Conservation (phyloP, 1,140 invertebrate species). For the Drosophila pandora region DNA sequence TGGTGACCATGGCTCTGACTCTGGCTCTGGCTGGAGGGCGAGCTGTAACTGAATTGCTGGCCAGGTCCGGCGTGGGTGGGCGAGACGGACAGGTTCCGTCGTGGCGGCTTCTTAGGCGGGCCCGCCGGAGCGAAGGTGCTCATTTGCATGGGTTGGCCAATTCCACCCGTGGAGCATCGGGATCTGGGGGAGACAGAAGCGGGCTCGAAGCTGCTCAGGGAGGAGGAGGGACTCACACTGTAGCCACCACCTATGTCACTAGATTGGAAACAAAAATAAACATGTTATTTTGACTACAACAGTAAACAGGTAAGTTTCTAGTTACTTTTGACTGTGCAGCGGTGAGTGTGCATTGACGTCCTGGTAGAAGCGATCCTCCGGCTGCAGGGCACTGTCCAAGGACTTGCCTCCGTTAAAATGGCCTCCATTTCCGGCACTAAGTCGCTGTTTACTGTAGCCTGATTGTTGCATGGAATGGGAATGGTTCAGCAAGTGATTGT, state of each 20-base stretch:
- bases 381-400: constrained; percentile 72
- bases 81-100: constrained; percentile 92
- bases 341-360: constrained; percentile 73
- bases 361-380: constrained; percentile 75
- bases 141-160: constrained; percentile 61
- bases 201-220: constrained; percentile 83
- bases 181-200: constrained; percentile 82
- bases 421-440: constrained; percentile 63
- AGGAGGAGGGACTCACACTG: constrained; percentile 79
- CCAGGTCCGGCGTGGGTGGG: constrained; percentile 84
- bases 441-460: constrained; percentile 71
- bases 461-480: constrained; percentile 80
- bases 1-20: constrained; percentile 33
- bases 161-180: constrained; percentile 73
- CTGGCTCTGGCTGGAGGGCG: constrained; percentile 71
- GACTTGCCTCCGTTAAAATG: constrained; percentile 77
- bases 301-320: neutral
- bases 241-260: constrained; percentile 72
- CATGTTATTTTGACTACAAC: neutral
- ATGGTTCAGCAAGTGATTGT: constrained; percentile 79
- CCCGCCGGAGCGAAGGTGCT: constrained; percentile 86
- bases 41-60: constrained; percentile 74
- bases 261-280: neutral
- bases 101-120: constrained; percentile 94
- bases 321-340: constrained; percentile 73